Evolutionary conservation across 2,888 invertebrate species (phyloP).

Genomic region (Thecocarcelia acutangulata): DNA sequence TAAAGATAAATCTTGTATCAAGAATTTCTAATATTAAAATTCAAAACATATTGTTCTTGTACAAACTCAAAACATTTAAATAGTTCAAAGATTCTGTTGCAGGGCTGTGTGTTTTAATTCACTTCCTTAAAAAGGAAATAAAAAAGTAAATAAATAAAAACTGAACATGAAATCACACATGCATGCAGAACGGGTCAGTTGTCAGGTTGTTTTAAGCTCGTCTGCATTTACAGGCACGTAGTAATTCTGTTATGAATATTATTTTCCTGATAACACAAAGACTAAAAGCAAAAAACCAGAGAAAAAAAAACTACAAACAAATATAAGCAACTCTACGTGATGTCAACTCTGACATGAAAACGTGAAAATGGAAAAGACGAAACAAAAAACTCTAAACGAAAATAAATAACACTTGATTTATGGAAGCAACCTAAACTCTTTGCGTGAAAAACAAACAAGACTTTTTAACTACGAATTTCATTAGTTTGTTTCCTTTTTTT

Average conservation of each 20-base stretch:
- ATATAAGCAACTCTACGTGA: constrained; percentile 59
- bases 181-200: constrained; percentile 42
- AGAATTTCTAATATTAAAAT: too few species aligned
- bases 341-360: constrained; percentile 56
- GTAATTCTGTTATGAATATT: constrained; percentile 62
- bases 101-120: background rate
- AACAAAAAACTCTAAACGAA: constrained; percentile 7
- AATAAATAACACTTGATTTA: constrained; percentile 57
- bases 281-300: constrained; percentile 4
- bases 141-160: background rate
- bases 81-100: background rate
- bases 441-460: constrained; percentile 17
- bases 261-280: constrained; percentile 57
- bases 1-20: too few species aligned
- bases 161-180: constrained; percentile 3
- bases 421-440: constrained; percentile 10
- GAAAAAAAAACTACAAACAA: constrained; percentile 19
- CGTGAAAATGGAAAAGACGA: constrained; percentile 26
- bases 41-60: too few species aligned
- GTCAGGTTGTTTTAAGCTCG: constrained; percentile 38
- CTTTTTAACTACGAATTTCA: constrained; percentile 31
- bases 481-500: background rate
- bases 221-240: constrained; percentile 60
- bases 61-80: background rate
- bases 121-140: background rate